Evolutionary conservation across 2,797 vertebrate species (phyloP).

Genomic region (Thripadectes ignobilis): DNA sequence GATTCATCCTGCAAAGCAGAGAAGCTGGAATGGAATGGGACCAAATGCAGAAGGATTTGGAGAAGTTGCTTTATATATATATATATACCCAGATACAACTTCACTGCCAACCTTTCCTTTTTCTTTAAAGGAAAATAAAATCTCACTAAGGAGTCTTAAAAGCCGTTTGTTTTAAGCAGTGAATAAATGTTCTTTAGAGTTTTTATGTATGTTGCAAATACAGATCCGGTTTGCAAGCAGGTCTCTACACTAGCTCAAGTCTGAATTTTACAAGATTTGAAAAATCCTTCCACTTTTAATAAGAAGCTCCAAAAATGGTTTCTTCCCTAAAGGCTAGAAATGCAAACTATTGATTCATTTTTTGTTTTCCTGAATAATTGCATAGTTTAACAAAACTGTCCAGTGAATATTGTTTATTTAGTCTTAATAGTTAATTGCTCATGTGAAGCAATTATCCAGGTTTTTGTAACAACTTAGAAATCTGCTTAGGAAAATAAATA

Average conservation of each 20-base stretch:
- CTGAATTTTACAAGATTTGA: background rate
- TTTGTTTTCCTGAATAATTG: conserved; percentile 59
- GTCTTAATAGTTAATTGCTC: conserved; percentile 59
- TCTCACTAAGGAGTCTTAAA: background rate
- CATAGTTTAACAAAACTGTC: conserved; percentile 54
- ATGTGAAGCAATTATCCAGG: conserved; percentile 42
- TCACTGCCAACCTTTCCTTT: background rate
- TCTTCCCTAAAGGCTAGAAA: background rate
- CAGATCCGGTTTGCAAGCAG: accelerated
- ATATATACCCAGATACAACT: background rate
- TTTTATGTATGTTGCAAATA: background rate
- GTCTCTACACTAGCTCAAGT: background rate
- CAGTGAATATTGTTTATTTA: conserved; percentile 44
- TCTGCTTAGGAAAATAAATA: conserved; percentile 63
- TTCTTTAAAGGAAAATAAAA: background rate
- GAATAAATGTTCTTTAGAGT: background rate
- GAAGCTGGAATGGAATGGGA: background rate
- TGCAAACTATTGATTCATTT: background rate
- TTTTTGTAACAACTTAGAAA: conserved; percentile 57
- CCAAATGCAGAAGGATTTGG: background rate
- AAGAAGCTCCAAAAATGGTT: background rate
- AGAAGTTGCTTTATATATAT: background rate
- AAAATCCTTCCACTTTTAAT: background rate
- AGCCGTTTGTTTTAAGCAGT: background rate
- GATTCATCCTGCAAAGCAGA: background rate